A percentile compares a stretch with the other conserved stretches of the same genome.
These are phyloP conservation scores for Lacerta viridis DNA, from an alignment of 2,797 vertebrate genomes.

Conservation along the genomic window DNA sequence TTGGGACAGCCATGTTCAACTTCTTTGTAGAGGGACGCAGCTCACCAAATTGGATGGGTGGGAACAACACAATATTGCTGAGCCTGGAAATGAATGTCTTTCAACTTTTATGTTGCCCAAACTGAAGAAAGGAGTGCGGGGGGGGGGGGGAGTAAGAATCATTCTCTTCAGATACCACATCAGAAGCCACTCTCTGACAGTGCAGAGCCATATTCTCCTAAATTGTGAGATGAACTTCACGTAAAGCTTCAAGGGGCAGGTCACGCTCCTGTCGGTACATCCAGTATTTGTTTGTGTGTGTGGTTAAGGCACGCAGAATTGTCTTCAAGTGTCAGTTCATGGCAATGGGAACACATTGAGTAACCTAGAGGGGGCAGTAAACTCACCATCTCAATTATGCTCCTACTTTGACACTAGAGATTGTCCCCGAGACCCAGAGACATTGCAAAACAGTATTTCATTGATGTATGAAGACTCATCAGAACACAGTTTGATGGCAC, in stretches of 20 bases:
- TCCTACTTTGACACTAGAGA: too few relatives aligned
- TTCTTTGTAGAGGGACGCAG: neutral
- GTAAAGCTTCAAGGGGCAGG: neutral
- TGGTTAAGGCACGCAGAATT: neutral
- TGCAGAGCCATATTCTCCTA: neutral
- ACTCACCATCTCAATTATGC: too few relatives aligned
- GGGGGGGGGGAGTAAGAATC: neutral
- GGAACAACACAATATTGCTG: accelerated
- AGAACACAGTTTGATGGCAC: too few relatives aligned
- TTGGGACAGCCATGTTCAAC: neutral
- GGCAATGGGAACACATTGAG: neutral
- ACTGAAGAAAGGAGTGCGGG: neutral
- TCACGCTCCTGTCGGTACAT: neutral
- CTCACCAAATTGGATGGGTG: too few relatives aligned
- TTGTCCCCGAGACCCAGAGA: too few relatives aligned
- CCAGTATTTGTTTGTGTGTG: neutral
- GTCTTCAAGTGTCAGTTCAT: neutral
- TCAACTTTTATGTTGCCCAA: neutral
- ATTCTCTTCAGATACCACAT: neutral
- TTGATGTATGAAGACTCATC: too few relatives aligned
- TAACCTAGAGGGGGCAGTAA: neutral
- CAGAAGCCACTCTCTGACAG: neutral
- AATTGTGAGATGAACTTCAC: neutral
- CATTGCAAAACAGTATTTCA: too few relatives aligned
- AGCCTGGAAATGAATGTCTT: neutral